phyloP scores from a whole-genome alignment of 2,113 vertebrate species.

The Polypterus senegalus region DNA sequence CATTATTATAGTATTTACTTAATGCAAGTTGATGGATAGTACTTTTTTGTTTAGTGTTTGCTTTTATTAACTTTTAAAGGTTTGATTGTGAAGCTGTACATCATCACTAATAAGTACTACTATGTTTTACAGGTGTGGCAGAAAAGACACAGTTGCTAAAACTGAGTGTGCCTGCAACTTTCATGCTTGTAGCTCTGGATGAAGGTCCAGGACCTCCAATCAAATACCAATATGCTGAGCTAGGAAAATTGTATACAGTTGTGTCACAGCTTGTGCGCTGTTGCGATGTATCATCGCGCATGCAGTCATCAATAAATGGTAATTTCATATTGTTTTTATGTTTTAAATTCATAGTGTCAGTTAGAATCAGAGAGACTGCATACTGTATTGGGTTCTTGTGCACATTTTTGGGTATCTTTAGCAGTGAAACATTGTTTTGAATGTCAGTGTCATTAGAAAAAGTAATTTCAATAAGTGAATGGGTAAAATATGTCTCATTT shows the following conservation, averaged over 20 bases:
- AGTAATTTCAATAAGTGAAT: no score
- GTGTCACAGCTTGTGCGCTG: slow-evolving; percentile 94
- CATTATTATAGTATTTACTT: no score
- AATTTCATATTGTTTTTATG: slow-evolving; percentile 12
- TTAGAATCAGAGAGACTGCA: not conserved
- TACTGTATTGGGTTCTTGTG: not conserved
- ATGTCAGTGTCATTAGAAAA: no score
- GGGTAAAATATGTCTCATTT: no score
- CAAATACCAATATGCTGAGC: slow-evolving; percentile 95
- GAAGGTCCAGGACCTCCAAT: slow-evolving; percentile 97
- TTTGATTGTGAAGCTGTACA: no score
- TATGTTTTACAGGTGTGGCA: slow-evolving; percentile 61
- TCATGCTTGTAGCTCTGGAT: slow-evolving; percentile 95
- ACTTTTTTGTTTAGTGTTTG: no score
- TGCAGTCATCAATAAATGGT: slow-evolving; percentile 98
- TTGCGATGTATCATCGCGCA: slow-evolving; percentile 90
- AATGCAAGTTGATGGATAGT: no score
- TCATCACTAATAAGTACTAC: no score
- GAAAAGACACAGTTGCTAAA: slow-evolving; percentile 96
- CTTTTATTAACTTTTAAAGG: no score
- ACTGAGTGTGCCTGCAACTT: slow-evolving; percentile 89
- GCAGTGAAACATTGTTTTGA: not conserved
- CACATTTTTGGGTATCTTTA: not conserved
- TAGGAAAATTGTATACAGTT: slow-evolving; percentile 94
- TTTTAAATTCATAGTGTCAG: no score